phyloP scores from a whole-genome alignment of 1,140 invertebrate genomes.

The Halesus radiatus region DNA sequence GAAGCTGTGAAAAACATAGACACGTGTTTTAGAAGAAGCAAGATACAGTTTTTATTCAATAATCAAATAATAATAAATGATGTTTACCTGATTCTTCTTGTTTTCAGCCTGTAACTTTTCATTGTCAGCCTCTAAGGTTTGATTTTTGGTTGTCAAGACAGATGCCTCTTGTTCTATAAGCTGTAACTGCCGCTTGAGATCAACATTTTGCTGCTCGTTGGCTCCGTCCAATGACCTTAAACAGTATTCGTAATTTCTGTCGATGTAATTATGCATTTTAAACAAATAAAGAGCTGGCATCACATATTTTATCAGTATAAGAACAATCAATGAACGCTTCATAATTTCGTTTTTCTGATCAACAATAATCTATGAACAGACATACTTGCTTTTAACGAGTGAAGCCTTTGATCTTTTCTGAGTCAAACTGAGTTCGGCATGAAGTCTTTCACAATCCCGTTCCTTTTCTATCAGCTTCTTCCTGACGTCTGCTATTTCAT shows the following conservation, averaged over 20 bases:
- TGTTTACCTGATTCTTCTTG: conserved; percentile 72
- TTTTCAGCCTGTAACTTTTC: conserved; percentile 82
- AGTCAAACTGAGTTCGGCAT: conserved; percentile 76
- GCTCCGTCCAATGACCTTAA: conserved; percentile 74
- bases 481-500: conserved; percentile 79
- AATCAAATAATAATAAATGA: not conserved
- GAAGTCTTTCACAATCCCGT: conserved; percentile 81
- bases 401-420: conserved; percentile 75
- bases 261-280: not conserved
- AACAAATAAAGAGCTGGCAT: conserved; percentile 1
- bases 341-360: too few species aligned
- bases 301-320: not conserved
- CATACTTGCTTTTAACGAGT: conserved; percentile 75
- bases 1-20: conserved; percentile 60
- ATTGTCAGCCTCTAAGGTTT: conserved; percentile 80
- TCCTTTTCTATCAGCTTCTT: conserved; percentile 88
- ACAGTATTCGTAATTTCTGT: conserved; percentile 2
- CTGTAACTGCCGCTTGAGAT: conserved; percentile 81
- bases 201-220: conserved; percentile 74
- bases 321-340: too few species aligned
- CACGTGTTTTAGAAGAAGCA: too few species aligned
- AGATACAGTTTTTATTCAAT: too few species aligned
- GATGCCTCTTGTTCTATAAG: conserved; percentile 80
- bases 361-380: conserved; percentile 38
- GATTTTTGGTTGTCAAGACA: conserved; percentile 75